Evolutionary conservation across 2,113 vertebrate genomes (phyloP), one percentile per base, ranked within the genome.

Genomic region (Cariama cristata): DNA sequence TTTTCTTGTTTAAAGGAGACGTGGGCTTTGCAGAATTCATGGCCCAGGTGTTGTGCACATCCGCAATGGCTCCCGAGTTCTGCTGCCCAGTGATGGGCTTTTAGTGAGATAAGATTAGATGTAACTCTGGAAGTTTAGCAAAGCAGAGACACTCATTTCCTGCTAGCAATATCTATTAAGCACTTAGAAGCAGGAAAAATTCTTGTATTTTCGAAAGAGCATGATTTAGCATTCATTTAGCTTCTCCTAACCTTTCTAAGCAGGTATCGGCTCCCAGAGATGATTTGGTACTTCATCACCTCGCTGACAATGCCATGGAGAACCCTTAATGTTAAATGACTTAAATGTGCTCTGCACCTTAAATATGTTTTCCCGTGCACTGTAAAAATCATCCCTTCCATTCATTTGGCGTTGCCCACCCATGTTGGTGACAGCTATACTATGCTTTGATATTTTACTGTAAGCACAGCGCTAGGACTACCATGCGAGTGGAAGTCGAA

Each of bases 171-270:
- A 6, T 1, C 45, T 75, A 9, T 71, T 86, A 56, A 93, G 64
- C 19, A 27, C 38, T 69, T 55, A 33, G 19, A 92, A 64, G 12
- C 19, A 69, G 18, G 58, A 38, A 11, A 55, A 79, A 87, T 71
- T 42, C 44, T 32, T 87, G 4, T 56, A 4, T 92, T 75, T 88
- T 74, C 26, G 35, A 84, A 87, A 66, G n/a, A 71, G 47, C n/a
- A 8, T 12, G 7, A 55, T 93, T 88, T 95, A 88, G 55, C 64
- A 77, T 68, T 93, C 56, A 35, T 86, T 95, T 95, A 80, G 66
- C n/a, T 92, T 82, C 45, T 95, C 40, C 62, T 89, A 96, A 93
- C 53, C 66, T 92, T 95, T 94, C 80, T 76, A 72, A 85, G 30
- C 69, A 91, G 38, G 49, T 85, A 58, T 52, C 30, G 45, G 17